Base-by-base conservation (phyloP, 2,888 invertebrate species). In the Acanthosoma haemorrhoidale region DNA sequence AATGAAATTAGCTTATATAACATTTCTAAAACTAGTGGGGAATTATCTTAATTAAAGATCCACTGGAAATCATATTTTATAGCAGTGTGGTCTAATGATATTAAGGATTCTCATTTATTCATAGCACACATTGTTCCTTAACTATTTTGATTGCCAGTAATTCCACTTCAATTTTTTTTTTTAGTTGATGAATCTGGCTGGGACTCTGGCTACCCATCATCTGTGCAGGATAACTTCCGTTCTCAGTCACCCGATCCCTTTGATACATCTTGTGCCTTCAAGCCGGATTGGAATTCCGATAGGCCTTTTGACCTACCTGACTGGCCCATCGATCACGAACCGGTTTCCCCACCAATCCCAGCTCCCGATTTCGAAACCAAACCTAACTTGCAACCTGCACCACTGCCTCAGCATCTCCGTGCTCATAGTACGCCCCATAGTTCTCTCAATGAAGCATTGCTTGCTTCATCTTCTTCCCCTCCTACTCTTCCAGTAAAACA, bases 171-270 rank as follows among this genome's bases (percentile, higher is more conserved):
- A 34, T 59, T 16, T 70, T 58, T 68, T 31, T 32, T 68, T 71
- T 71, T 80, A 57, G 82, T 80, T 68, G 79, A 81, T 72, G 83
- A 83, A 75, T 82, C 81, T 73, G 77, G 82, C 15, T 81, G 82
- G 4, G 60, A 60, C 34, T 60, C 32, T 8, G 60, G 32, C 34
- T 60, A 60, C 15, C 60, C 60, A 2, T 32, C 36, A 4, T 21
- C 34, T 13, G 60, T 32, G 18, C 60, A 60, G 16, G 60, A 60
- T 13, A 34, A 15, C 16, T 41, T 58, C 11, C 39, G 67, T 5
- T 38, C 66, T 11, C 21, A 71, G 3, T 76, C 77, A 21, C 79
- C 80, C 8, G 88, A 89, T 81, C 89, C 89, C 0, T 89, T 89
- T 75, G 89, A 89, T 75, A 89, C 89, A 0, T 86, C 86, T 0